Evolutionary conservation across 2,888 invertebrate genomes (phyloP), one percentile per base, ranked within the genome.

Genomic region (Atethmia centrago): DNA sequence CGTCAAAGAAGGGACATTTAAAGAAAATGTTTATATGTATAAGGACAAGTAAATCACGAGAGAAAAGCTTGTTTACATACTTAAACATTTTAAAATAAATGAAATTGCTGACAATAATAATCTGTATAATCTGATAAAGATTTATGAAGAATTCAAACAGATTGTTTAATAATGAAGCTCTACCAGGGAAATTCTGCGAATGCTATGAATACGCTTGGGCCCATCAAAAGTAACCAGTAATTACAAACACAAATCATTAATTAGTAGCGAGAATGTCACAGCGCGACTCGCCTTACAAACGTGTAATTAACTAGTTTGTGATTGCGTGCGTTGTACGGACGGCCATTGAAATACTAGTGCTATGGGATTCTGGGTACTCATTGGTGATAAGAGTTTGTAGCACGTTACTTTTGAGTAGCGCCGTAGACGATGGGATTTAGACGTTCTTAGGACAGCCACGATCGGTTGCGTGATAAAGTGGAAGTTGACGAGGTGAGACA

Each of bases 21-120:
- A n/a, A 12, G 19, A 12, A 40, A 36, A 36, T 80, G 14, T 80
- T 79, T 66, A 25, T 28, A n/a, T 1, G 21, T 16, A 45, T 0
- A 8, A 19, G 8, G 7, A 36, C 5, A 67, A 42, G 25, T 19
- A 9, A 45, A 1, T n/a, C n/a, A n/a, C n/a, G n/a, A n/a, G n/a
- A n/a, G n/a, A n/a, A n/a, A n/a, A n/a, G n/a, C n/a, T n/a, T n/a
- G n/a, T n/a, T n/a, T n/a, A n/a, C n/a, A n/a, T n/a, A n/a, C n/a
- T 4, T 25, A 12, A 25, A 42, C 7, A 25, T 12, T 62, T 25
- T 12, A 42, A 40, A 36, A 2, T 40, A 3, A n/a, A 62, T 42
- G 16, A n/a, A 40, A 25, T 19, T 19, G 19, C 28, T 1, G 1
- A 21, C 21, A 4, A 21, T 31, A 12, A 28, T 19, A 28, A 28